A percentile compares a stretch with the other conserved stretches of the same genome.
phyloP scores from a whole-genome alignment of 2,113 vertebrate species.

The Edolisoma coerulescens region DNA sequence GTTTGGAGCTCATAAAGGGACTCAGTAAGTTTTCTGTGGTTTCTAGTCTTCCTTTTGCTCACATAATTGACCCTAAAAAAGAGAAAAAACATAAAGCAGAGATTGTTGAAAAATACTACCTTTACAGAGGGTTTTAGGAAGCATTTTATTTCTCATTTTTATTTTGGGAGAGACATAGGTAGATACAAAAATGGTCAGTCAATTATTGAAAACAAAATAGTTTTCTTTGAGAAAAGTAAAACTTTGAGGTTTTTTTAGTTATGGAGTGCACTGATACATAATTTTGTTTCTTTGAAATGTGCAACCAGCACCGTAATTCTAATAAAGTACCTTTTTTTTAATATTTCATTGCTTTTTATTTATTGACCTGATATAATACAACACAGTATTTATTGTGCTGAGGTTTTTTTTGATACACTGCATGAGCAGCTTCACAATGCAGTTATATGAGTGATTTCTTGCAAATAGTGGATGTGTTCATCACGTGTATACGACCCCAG shows the following conservation, averaged over 20 bases:
- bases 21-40: background rate
- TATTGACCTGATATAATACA: background rate
- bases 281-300: background rate
- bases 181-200: background rate
- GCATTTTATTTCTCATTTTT: background rate
- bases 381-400: background rate
- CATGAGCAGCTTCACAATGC: background rate
- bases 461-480: background rate
- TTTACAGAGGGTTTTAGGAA: background rate
- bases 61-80: background rate
- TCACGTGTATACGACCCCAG: background rate
- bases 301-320: background rate
- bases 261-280: background rate
- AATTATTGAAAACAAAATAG: background rate
- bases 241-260: background rate
- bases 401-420: background rate
- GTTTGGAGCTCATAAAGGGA: background rate
- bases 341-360: conserved; percentile 16
- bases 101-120: background rate
- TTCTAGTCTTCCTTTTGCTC: background rate
- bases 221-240: background rate
- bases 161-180: background rate
- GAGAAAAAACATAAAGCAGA: background rate
- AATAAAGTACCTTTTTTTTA: background rate
- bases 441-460: background rate